Evolutionary conservation across 92 coral and sea anemone species (phyloP), one percentile per base, ranked within the genome.

Genomic region (Chrysogorgia sp.): DNA sequence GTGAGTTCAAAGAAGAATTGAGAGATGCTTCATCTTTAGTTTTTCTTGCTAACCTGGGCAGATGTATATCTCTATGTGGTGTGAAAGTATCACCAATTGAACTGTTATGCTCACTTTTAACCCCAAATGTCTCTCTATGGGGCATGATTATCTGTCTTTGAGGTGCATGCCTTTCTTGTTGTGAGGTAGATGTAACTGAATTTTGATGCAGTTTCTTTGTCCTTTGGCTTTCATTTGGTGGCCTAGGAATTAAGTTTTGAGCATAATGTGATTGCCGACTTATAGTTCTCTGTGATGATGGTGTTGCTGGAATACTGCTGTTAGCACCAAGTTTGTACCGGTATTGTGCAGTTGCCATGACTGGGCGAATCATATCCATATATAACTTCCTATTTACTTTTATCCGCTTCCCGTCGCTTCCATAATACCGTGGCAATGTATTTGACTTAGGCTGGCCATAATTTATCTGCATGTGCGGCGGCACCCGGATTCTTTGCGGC

Each of bases 371-470:
- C 67, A 94, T 76, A 68, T 90, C 91, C 52, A 94, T 86, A 76
- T 94, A 94, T 41, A 91, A 57, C 74, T 86, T 87, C 75, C 88
- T 97, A 63, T 91, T 92, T 8, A 94, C 91, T 67, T 78, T 87
- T 12, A 91, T 76, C 62, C 89, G 91, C 34, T 86, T 87, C 0
- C 83, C 89, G 48, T 84, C 89, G 5, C 35, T 41, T 32, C 72
- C 71, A 41, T 85, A 90, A 48, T 19, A 34, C 19, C 79, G 31
- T 72, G 79, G 79, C 29, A 72, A 34, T 7, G 79, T 72, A 41
- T 34, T 72, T 10, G 79, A 58, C 22, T 72, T 72, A 15, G 64
- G 49, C 40, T 21, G 79, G 19, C 52, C 40, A 40, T n/a, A 35
- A 3, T 45, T 58, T 12, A 72, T 6, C 19, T 53, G 79, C 21